phyloP scores from a whole-genome alignment of 1,140 invertebrate species.

The Myzus persicae region DNA sequence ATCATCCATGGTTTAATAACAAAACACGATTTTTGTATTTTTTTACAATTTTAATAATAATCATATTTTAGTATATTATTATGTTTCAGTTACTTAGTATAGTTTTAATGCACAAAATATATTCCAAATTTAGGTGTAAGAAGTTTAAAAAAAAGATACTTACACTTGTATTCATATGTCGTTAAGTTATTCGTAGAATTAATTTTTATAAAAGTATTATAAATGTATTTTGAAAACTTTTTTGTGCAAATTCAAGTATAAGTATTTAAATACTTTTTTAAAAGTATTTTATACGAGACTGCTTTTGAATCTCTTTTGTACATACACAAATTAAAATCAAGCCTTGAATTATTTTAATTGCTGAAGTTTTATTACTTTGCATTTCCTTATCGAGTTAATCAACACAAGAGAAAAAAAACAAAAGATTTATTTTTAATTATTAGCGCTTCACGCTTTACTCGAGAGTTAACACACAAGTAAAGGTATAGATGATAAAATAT shows the following conservation, averaged over 20 bases:
- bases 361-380: background rate
- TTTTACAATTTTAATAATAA: background rate
- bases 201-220: background rate
- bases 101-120: background rate
- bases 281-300: background rate
- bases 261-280: conserved; percentile 15
- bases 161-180: background rate
- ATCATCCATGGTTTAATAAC: background rate
- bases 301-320: background rate
- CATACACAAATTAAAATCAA: background rate
- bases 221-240: background rate
- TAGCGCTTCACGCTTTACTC: background rate
- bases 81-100: too few relatives aligned
- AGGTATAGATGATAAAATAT: background rate
- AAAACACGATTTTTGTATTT: background rate
- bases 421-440: conserved; percentile 14
- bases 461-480: background rate
- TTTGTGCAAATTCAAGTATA: background rate
- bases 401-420: background rate
- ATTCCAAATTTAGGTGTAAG: background rate
- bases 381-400: conserved; percentile 11
- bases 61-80: background rate
- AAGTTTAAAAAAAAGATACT: background rate
- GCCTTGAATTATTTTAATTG: conserved; percentile 13
- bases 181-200: background rate